Evolutionary conservation across 2,113 vertebrate genomes (phyloP).

Genomic region (Baryphthengus martii): DNA sequence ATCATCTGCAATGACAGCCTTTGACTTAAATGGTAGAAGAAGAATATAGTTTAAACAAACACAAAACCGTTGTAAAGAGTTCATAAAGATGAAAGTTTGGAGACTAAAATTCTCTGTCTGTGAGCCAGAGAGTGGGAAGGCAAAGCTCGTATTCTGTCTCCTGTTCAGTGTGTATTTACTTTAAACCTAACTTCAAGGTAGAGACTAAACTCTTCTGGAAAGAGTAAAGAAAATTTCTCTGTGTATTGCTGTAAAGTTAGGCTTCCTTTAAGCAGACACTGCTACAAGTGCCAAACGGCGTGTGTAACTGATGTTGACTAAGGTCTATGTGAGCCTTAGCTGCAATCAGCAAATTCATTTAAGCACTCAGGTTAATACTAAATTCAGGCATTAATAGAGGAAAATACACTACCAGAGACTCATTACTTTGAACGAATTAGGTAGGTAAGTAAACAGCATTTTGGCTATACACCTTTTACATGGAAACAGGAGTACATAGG

Average conservation of each 20-base stretch:
- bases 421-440: slow-evolving; percentile 40
- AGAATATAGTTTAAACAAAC: background rate
- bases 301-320: background rate
- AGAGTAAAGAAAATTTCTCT: background rate
- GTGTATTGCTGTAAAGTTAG: background rate
- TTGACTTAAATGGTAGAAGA: background rate
- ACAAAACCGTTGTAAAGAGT: background rate
- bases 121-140: background rate
- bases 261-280: slow-evolving; percentile 3
- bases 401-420: slow-evolving; percentile 36
- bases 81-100: background rate
- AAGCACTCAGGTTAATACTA: slow-evolving; percentile 14
- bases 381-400: slow-evolving; percentile 11
- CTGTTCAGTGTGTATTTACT: background rate
- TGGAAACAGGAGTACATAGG: background rate
- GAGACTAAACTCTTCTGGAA: slow-evolving; percentile 12
- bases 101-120: background rate
- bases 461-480: slow-evolving; percentile 24
- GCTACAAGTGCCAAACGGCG: background rate
- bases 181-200: slow-evolving; percentile 46
- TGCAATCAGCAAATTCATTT: slow-evolving; percentile 18
- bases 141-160: background rate
- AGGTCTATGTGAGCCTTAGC: background rate
- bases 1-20: background rate
- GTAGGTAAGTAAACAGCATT: background rate